These are phyloP conservation scores for Paramormyrops hopkinsi DNA, from an alignment of 2,797 vertebrate species.

Conservation along the genomic window DNA sequence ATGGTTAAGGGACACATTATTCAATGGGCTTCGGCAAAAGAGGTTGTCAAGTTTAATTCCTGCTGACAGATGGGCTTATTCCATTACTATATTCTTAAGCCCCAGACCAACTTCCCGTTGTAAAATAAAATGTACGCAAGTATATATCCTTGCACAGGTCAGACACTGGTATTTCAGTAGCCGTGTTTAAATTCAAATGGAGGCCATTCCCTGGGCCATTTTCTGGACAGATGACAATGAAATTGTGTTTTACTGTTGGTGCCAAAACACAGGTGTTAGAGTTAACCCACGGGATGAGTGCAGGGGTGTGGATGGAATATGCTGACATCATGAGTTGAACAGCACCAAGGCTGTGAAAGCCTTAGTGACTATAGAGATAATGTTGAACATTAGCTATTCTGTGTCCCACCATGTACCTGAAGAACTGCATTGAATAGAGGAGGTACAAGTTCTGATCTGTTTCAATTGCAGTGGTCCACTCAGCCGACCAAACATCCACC, in stretches of 20 bases:
- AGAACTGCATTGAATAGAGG: neutral
- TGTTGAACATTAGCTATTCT: neutral
- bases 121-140: neutral
- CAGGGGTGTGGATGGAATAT: neutral
- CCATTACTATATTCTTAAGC: neutral
- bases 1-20: neutral
- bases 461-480: neutral
- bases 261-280: neutral
- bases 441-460: neutral
- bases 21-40: neutral
- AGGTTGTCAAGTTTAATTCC: conserved; percentile 3
- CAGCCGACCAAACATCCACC: neutral
- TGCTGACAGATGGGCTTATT: conserved; percentile 9
- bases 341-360: neutral
- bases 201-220: neutral
- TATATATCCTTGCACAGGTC: neutral
- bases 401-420: neutral
- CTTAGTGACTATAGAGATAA: conserved; percentile 15
- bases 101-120: neutral
- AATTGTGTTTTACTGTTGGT: neutral
- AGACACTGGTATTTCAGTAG: neutral
- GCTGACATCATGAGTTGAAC: neutral
- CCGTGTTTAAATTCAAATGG: neutral
- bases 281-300: neutral
- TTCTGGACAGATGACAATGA: neutral